Conservation (phyloP, 2,797 vertebrate genomes). For the Chrosomus eos region DNA sequence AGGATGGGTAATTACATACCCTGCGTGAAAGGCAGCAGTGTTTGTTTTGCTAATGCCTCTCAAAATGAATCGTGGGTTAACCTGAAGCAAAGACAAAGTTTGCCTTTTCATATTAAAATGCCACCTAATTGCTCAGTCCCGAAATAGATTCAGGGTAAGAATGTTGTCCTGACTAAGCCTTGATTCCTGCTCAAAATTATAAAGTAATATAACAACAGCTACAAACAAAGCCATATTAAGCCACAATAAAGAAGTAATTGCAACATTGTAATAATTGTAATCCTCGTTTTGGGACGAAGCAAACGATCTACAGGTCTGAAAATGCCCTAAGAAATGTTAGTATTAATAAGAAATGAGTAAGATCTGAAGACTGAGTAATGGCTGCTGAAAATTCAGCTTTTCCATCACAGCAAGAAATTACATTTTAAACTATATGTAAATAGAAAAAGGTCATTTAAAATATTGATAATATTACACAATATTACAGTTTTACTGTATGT, state of each 20-base stretch:
- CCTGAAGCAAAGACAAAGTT: neutral
- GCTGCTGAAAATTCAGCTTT: neutral
- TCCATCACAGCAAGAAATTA: neutral
- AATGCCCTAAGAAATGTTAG: neutral
- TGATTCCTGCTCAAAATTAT: neutral
- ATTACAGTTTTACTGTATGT: neutral
- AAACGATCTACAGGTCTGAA: neutral
- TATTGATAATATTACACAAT: neutral
- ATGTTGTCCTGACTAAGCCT: neutral
- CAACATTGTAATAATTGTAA: neutral
- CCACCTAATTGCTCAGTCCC: neutral
- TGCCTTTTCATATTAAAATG: neutral
- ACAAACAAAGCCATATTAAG: neutral
- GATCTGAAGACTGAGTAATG: neutral
- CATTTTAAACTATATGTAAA: neutral
- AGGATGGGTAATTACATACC: neutral
- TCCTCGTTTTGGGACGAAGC: neutral
- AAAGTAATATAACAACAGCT: neutral
- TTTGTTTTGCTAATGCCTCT: constrained; percentile 2
- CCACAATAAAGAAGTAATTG: neutral
- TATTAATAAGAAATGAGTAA: neutral
- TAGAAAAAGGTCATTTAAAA: neutral
- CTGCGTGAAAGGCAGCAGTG: neutral
- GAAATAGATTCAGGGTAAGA: neutral
- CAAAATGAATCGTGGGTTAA: neutral